Evolutionary conservation across 2,888 invertebrate genomes (phyloP).

Genomic region (Noctuana brunneofusca): DNA sequence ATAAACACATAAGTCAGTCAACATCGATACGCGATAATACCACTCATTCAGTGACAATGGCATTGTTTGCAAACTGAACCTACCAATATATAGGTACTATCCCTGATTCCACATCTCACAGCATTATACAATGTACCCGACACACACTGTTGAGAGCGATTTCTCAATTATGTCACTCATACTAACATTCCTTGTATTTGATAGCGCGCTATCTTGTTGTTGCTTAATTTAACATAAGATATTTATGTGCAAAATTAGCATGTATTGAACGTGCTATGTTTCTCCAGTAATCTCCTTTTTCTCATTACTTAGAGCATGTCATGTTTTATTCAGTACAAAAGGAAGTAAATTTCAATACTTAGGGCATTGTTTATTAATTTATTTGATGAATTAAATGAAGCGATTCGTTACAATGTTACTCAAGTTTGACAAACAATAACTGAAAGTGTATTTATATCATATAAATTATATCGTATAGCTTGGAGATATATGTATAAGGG

Average conservation of each 20-base stretch:
- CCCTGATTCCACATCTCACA: slow-evolving; percentile 5
- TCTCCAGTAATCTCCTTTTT: neutral
- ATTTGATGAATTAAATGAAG: too few relatives aligned
- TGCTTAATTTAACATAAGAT: slow-evolving; percentile 32
- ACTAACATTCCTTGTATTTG: slow-evolving; percentile 42
- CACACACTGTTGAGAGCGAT: slow-evolving; percentile 35
- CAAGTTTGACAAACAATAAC: too few relatives aligned
- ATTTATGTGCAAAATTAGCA: slow-evolving; percentile 30
- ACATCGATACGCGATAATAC: slow-evolving; percentile 60
- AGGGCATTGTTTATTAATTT: too few relatives aligned
- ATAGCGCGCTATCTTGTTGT: slow-evolving; percentile 39
- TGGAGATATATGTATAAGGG: too few relatives aligned
- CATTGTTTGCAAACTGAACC: slow-evolving; percentile 41
- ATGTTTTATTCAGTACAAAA: neutral
- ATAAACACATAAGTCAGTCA: slow-evolving; percentile 62
- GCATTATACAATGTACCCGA: slow-evolving; percentile 11
- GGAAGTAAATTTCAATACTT: too few relatives aligned
- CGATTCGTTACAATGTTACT: too few relatives aligned
- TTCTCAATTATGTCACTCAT: slow-evolving; percentile 42
- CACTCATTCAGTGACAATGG: slow-evolving; percentile 58
- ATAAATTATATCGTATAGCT: too few relatives aligned
- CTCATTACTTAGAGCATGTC: neutral
- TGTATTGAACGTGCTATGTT: slow-evolving; percentile 12
- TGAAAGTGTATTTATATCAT: too few relatives aligned
- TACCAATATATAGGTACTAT: slow-evolving; percentile 12